Conservation (phyloP, 2,797 vertebrate genomes). For the Microctenopoma stevenorrisi region DNA sequence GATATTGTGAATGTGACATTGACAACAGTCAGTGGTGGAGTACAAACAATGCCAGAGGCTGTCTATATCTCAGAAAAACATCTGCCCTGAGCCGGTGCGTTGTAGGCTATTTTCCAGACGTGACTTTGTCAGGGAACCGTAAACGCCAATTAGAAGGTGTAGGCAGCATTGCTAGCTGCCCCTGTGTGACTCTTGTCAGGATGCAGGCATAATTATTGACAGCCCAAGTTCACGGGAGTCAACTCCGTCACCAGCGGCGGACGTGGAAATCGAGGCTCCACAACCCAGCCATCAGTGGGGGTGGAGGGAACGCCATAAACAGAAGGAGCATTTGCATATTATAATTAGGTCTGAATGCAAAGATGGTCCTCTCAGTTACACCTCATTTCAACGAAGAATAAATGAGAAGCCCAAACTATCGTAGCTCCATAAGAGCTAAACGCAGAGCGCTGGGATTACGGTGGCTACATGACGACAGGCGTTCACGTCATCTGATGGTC, state of each 20-base stretch:
- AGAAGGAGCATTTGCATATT: constrained; percentile 77
- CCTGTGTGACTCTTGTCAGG: constrained; percentile 70
- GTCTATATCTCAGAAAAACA: constrained; percentile 47
- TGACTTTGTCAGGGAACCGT: constrained; percentile 69
- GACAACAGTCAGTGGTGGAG: constrained; percentile 19
- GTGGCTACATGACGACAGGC: not conserved
- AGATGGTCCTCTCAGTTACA: constrained; percentile 67
- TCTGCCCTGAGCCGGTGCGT: constrained; percentile 28
- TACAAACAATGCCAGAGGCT: constrained; percentile 21
- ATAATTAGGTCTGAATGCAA: constrained; percentile 68
- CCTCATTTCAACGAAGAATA: constrained; percentile 59
- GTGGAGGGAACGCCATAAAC: constrained; percentile 50
- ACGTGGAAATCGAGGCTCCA: constrained; percentile 34
- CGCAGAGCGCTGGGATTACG: constrained; percentile 27
- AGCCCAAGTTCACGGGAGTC: constrained; percentile 72
- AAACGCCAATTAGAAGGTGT: constrained; percentile 77
- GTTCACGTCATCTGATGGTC: constrained; percentile 29
- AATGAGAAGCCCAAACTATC: constrained; percentile 49
- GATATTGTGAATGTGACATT: constrained; percentile 55
- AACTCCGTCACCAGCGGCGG: constrained; percentile 48
- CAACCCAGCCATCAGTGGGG: constrained; percentile 56
- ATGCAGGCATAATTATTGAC: constrained; percentile 81
- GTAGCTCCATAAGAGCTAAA: constrained; percentile 58
- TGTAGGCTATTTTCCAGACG: constrained; percentile 54
- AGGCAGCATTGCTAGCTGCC: constrained; percentile 60